These are phyloP conservation scores for Leptatherina wallacei DNA, from an alignment of 2,797 vertebrate species.

Conservation along the genomic window DNA sequence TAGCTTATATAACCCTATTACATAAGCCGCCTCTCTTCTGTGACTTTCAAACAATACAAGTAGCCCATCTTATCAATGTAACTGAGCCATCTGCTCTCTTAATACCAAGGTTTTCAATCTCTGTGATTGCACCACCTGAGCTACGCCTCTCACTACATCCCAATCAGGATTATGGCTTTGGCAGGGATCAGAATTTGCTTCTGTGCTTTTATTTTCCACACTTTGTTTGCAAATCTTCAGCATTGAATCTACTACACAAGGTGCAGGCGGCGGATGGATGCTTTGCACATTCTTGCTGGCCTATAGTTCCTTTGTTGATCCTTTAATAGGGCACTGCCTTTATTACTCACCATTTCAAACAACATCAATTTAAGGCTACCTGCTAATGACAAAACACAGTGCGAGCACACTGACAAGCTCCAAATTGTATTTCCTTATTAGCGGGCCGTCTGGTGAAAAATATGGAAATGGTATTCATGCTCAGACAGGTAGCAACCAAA, in stretches of 20 bases:
- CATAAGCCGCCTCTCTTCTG: slow-evolving; percentile 41
- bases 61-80: slow-evolving; percentile 51
- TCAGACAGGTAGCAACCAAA: slow-evolving; percentile 69
- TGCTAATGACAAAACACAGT: slow-evolving; percentile 62
- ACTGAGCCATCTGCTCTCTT: slow-evolving; percentile 66
- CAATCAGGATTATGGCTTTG: slow-evolving; percentile 64
- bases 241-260: slow-evolving; percentile 24
- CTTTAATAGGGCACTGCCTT: slow-evolving; percentile 55
- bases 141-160: slow-evolving; percentile 46
- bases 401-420: slow-evolving; percentile 50
- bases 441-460: slow-evolving; percentile 56
- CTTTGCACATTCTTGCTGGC: slow-evolving; percentile 35
- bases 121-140: slow-evolving; percentile 53
- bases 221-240: slow-evolving; percentile 50
- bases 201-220: slow-evolving; percentile 47
- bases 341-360: slow-evolving; percentile 68
- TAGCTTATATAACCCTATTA: slow-evolving; percentile 52
- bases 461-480: slow-evolving; percentile 72
- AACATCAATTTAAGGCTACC: slow-evolving; percentile 54
- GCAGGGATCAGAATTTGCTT: slow-evolving; percentile 51
- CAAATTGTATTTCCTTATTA: slow-evolving; percentile 65
- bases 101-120: slow-evolving; percentile 57
- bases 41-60: slow-evolving; percentile 68
- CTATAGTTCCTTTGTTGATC: slow-evolving; percentile 70
- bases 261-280: slow-evolving; percentile 20